Evolutionary conservation across 2,113 vertebrate genomes (phyloP).

Genomic region (Corythornis vintsioides): DNA sequence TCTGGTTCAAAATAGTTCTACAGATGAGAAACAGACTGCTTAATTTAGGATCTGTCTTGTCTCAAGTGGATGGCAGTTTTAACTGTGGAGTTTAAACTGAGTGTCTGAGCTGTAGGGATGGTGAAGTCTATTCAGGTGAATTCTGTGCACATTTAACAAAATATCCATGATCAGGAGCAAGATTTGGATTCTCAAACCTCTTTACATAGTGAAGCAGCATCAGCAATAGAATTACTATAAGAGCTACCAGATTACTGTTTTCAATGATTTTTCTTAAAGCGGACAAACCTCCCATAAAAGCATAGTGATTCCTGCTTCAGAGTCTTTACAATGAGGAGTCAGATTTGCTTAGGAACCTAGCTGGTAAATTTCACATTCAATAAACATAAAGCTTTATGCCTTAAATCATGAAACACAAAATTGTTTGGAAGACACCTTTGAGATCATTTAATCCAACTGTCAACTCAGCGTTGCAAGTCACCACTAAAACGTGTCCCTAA

Average conservation of each 20-base stretch:
- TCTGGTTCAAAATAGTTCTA: neutral
- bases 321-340: neutral
- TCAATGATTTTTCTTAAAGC: neutral
- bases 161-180: neutral
- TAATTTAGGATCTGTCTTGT: neutral
- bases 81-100: neutral
- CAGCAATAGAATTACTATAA: neutral
- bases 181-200: neutral
- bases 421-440: too few relatives aligned
- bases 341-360: neutral
- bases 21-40: neutral
- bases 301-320: neutral
- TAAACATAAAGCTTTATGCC: neutral
- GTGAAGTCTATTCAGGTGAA: neutral
- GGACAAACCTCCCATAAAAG: fast-evolving
- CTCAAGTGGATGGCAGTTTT: neutral
- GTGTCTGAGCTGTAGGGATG: neutral
- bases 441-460: too few relatives aligned
- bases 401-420: neutral
- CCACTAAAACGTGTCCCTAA: too few relatives aligned
- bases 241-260: neutral
- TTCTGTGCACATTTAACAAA: neutral
- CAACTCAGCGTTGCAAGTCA: too few relatives aligned
- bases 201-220: neutral
- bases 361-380: neutral